These are phyloP conservation scores for Cheilosia vernalis DNA, from an alignment of 2,888 invertebrate species.

Conservation along the genomic window DNA sequence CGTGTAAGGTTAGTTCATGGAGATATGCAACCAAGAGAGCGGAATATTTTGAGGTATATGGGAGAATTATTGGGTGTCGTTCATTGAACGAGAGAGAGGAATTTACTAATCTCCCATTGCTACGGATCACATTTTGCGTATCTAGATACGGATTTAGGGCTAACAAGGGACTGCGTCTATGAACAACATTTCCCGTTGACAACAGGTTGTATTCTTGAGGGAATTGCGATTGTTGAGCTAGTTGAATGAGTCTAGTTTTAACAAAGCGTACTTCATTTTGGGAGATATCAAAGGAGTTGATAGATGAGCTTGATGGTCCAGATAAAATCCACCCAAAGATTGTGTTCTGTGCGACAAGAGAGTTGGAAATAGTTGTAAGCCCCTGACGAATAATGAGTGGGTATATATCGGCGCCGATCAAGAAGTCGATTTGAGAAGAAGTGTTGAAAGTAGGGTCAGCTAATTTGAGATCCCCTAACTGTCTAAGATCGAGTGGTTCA, in stretches of 20 bases:
- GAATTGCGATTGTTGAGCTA: too few relatives aligned
- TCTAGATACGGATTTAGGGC: slow-evolving; percentile 11
- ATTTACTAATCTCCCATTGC: background rate
- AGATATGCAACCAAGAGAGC: background rate
- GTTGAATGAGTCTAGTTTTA: background rate
- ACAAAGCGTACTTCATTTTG: background rate
- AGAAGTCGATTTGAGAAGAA: too few relatives aligned
- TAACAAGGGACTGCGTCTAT: background rate
- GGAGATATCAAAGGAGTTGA: background rate
- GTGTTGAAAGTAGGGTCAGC: slow-evolving; percentile 3
- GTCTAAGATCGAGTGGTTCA: background rate
- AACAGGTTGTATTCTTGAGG: background rate
- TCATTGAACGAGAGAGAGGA: background rate
- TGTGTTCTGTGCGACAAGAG: too few relatives aligned
- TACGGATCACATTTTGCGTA: background rate
- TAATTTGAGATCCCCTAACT: background rate
- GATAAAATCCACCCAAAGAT: too few relatives aligned
- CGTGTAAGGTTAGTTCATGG: background rate
- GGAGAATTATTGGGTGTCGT: slow-evolving; percentile 4
- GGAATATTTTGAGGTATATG: background rate
- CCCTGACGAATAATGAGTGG: too few relatives aligned
- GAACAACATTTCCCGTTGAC: background rate
- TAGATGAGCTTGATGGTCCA: background rate
- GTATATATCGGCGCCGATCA: too few relatives aligned
- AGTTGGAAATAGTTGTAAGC: too few relatives aligned